Conservation (phyloP, 2,797 vertebrate genomes). For the Semotilus atromaculatus region DNA sequence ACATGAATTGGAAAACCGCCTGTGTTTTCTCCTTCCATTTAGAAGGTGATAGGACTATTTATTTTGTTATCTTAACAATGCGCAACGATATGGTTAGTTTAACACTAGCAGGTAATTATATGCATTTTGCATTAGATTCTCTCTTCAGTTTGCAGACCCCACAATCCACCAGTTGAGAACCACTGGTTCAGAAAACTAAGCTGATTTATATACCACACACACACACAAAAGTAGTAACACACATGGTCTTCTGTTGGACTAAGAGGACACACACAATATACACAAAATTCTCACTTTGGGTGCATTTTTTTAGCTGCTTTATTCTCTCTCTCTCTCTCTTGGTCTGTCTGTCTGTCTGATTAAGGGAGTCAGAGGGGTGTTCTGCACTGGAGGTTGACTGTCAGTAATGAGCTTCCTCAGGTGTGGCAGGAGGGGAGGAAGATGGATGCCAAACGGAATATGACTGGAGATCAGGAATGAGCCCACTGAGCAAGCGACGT, state of each 20-base stretch:
- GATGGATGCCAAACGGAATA: background rate
- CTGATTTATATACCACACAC: background rate
- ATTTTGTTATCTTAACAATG: background rate
- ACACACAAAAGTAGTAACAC: background rate
- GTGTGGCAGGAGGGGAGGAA: conserved; percentile 1
- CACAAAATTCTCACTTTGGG: background rate
- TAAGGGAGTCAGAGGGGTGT: background rate
- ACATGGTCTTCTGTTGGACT: background rate
- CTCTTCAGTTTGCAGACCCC: background rate
- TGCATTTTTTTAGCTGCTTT: conserved; percentile 1
- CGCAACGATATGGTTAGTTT: background rate
- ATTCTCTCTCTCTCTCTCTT: conserved; percentile 43
- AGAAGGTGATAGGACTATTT: background rate
- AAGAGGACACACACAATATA: conserved; percentile 6
- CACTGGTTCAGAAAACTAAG: conserved; percentile 3
- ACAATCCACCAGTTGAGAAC: background rate
- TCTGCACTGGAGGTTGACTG: conserved; percentile 6
- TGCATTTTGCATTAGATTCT: background rate
- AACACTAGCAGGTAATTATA: background rate
- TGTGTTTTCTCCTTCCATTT: background rate
- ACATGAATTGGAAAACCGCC: background rate
- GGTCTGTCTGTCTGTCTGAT: conserved; percentile 46
- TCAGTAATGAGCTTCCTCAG: conserved; percentile 23
- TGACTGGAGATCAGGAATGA: conserved; percentile 20
- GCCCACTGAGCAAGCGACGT: too few relatives aligned